A percentile compares a stretch with the other conserved stretches of the same genome.
These are phyloP conservation scores for Drosophila kuntzei DNA, from an alignment of 2,888 invertebrate species.

Conservation along the genomic window DNA sequence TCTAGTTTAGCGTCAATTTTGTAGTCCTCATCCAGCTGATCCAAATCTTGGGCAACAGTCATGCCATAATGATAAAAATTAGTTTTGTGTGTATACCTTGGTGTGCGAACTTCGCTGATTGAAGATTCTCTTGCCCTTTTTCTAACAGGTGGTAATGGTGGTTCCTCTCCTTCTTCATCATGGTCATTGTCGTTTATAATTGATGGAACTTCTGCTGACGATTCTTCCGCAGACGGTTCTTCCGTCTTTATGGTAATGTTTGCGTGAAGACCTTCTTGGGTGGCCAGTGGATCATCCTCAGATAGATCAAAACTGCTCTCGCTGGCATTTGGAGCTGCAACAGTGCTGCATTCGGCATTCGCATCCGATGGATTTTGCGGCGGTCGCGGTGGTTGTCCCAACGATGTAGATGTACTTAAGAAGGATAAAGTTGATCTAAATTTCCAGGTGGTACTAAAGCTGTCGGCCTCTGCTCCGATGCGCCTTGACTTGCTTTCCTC, in stretches of 20 bases:
- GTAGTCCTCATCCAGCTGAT: constrained; percentile 57
- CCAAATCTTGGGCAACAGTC: constrained; percentile 56
- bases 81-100: constrained; percentile 12
- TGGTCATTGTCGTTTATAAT: constrained; percentile 20
- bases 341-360: background rate
- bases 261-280: constrained; percentile 34
- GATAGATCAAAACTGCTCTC: constrained; percentile 47
- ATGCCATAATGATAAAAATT: constrained; percentile 60
- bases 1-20: constrained; percentile 59
- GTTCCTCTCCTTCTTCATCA: constrained; percentile 15
- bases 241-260: constrained; percentile 43
- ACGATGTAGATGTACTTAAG: constrained; percentile 25
- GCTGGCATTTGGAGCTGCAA: constrained; percentile 4
- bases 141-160: background rate
- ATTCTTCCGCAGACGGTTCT: constrained; percentile 25
- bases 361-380: background rate
- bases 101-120: constrained; percentile 11
- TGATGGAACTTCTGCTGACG: constrained; percentile 13
- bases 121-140: constrained; percentile 28
- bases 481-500: constrained; percentile 55
- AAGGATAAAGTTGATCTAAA: constrained; percentile 46
- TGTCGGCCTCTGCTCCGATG: constrained; percentile 38
- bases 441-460: constrained; percentile 52
- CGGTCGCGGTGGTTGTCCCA: constrained; percentile 1
- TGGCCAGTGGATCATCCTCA: constrained; percentile 54